Evolutionary conservation across 30 jellyfish, hydroid and myxozoan genomes (phyloP).

Genomic region (Chrysaora quinquecirrha): DNA sequence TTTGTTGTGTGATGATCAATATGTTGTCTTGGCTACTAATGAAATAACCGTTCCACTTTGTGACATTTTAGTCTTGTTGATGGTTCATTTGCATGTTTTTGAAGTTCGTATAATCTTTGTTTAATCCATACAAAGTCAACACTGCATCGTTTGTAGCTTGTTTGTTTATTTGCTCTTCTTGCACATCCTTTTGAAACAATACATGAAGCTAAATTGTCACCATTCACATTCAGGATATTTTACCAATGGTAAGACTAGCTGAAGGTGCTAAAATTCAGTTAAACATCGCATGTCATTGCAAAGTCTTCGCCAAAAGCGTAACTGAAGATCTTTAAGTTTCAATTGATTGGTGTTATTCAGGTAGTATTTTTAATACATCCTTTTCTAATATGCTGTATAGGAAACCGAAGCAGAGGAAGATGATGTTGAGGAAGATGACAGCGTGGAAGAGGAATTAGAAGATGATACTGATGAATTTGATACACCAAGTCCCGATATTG

Average conservation of each 20-base stretch:
- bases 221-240: background rate
- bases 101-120: no score
- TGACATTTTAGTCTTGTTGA: no score
- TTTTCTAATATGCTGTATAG: background rate
- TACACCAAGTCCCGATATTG: slow-evolving; percentile 91
- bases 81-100: no score
- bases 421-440: slow-evolving; percentile 86
- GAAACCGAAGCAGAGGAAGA: slow-evolving; percentile 81
- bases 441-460: slow-evolving; percentile 81
- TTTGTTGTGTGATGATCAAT: no score
- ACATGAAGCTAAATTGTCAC: no score
- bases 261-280: background rate
- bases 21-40: no score
- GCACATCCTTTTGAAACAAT: no score
- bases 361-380: background rate
- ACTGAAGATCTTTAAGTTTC: background rate
- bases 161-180: no score
- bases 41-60: no score
- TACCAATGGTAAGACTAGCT: background rate
- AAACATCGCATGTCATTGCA: background rate
- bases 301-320: background rate
- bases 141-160: no score
- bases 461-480: slow-evolving; percentile 97
- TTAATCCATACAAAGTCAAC: no score
- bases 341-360: no score